Evolutionary conservation across 2,888 invertebrate genomes (phyloP).

Genomic region (Drosophila quinaria): DNA sequence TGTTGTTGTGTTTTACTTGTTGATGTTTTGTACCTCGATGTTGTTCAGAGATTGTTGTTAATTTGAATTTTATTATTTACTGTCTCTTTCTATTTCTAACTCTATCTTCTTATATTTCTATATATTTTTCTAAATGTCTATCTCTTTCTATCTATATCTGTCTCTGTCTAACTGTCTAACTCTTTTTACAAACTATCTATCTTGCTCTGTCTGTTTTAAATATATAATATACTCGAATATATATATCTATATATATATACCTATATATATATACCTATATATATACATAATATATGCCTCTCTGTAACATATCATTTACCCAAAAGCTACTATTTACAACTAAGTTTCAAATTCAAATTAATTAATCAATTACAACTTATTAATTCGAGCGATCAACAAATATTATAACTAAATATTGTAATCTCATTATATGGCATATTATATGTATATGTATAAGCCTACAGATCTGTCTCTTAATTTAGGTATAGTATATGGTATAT

Average conservation of each 20-base stretch:
- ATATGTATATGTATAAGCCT: conserved; percentile 71
- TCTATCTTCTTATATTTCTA: conserved; percentile 40
- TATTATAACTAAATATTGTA: conserved; percentile 42
- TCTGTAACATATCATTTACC: conserved; percentile 70
- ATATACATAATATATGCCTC: conserved; percentile 78
- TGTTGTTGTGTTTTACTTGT: conserved; percentile 50
- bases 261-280: conserved; percentile 64
- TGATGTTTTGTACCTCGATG: conserved; percentile 59
- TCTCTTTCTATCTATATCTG: conserved; percentile 46
- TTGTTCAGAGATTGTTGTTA: conserved; percentile 51
- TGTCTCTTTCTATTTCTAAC: conserved; percentile 23
- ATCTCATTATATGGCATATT: conserved; percentile 57
- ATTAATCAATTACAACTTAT: conserved; percentile 5
- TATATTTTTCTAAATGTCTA: conserved; percentile 39
- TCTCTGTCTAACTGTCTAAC: conserved; percentile 57
- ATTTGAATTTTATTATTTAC: conserved; percentile 38
- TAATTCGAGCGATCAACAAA: conserved; percentile 27
- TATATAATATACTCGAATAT: conserved; percentile 63
- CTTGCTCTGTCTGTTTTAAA: conserved; percentile 67
- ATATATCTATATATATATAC: conserved; percentile 68
- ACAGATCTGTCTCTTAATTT: conserved; percentile 53
- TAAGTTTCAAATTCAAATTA: conserved; percentile 35
- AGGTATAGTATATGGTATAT: conserved; percentile 47
- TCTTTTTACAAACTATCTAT: conserved; percentile 55
- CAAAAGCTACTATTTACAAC: conserved; percentile 52